Evolutionary conservation across 2,113 vertebrate species (phyloP).

Genomic region (Eudyptes chrysolophus): DNA sequence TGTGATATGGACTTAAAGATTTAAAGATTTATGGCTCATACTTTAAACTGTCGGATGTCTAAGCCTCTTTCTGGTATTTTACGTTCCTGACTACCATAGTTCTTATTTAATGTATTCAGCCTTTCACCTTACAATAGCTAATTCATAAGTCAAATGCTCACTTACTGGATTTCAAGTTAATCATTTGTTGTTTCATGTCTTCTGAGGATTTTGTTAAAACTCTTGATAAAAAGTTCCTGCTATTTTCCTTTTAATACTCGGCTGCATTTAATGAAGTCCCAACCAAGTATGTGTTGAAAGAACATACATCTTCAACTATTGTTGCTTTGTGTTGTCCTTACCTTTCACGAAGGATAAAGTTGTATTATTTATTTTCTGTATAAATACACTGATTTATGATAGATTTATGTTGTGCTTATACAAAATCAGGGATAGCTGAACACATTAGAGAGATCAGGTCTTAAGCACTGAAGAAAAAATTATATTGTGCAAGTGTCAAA

Average conservation of each 20-base stretch:
- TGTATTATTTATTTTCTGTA: neutral
- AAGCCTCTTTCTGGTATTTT: neutral
- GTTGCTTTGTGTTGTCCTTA: neutral
- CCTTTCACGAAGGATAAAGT: neutral
- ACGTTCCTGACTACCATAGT: neutral
- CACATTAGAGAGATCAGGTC: neutral
- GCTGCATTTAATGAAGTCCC: neutral
- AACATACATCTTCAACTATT: neutral
- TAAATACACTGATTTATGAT: neutral
- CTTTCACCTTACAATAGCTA: neutral
- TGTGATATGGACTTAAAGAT: neutral
- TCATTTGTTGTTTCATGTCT: neutral
- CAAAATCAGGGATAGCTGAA: neutral
- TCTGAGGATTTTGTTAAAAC: constrained; percentile 21
- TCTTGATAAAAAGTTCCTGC: neutral
- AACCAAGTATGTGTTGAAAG: neutral
- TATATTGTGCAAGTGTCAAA: neutral
- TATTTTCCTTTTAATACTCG: neutral
- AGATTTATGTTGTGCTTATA: constrained; percentile 20
- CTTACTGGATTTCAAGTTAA: neutral
- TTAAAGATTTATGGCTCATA: neutral
- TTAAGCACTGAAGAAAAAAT: neutral
- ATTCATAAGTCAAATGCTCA: neutral
- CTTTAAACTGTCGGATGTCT: neutral
- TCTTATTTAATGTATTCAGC: neutral